Conservation (phyloP, 2,888 invertebrate species). For the Adelognathus sp. region DNA sequence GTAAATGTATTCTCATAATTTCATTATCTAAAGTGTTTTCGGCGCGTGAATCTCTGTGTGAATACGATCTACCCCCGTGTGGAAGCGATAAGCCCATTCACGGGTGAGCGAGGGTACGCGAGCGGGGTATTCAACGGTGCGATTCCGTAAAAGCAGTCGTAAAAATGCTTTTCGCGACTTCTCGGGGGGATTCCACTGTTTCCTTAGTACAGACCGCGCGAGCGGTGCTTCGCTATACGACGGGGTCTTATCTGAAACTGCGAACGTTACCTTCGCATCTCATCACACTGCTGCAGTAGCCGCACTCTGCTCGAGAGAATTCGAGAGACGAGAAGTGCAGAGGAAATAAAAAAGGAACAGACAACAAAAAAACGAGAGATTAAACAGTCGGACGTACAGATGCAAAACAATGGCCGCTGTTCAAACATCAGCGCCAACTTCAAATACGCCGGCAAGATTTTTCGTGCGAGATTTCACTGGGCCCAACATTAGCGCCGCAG, state of each 20-base stretch:
- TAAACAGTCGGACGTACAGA: conserved; percentile 27
- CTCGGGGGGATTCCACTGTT: conserved; percentile 31
- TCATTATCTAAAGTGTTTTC: conserved; percentile 53
- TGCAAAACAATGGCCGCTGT: conserved; percentile 73
- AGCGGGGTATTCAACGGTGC: conserved; percentile 32
- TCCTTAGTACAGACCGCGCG: conserved; percentile 58
- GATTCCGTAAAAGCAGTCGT: conserved; percentile 66
- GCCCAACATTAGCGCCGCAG: conserved; percentile 55
- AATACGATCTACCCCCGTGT: conserved; percentile 12
- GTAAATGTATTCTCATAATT: conserved; percentile 57
- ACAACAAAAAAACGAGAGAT: background rate
- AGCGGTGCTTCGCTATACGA: conserved; percentile 35
- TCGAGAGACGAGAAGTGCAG: conserved; percentile 38
- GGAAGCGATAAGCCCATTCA: conserved; percentile 26
- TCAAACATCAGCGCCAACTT: conserved; percentile 71
- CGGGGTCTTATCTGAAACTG: conserved; percentile 58
- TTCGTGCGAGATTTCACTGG: conserved; percentile 49
- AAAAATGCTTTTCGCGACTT: conserved; percentile 74
- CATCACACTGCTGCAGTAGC: conserved; percentile 51
- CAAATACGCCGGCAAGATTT: conserved; percentile 68
- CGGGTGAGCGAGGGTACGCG: conserved; percentile 29
- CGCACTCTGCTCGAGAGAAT: conserved; percentile 40
- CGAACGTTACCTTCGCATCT: conserved; percentile 56
- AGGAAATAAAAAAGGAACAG: conserved; percentile 20
- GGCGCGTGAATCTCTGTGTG: conserved; percentile 20